phyloP scores from a whole-genome alignment of 1,140 invertebrate species.

The Manduca sexta region DNA sequence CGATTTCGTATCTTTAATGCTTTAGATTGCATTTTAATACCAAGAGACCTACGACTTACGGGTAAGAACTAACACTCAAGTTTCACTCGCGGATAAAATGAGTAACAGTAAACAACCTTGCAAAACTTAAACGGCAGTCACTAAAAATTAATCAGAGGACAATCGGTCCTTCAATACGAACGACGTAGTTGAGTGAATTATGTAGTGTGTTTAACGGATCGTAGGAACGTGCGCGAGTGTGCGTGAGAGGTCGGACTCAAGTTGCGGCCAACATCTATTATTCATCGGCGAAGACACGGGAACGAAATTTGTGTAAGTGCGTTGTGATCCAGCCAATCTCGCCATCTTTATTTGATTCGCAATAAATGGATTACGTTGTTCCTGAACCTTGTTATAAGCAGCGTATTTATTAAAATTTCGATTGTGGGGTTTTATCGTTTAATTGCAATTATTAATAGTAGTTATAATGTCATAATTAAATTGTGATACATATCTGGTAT shows the following conservation, averaged over 20 bases:
- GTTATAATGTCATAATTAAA: too few relatives aligned
- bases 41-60: too few relatives aligned
- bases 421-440: too few relatives aligned
- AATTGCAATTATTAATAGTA: too few relatives aligned
- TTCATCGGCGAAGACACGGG: constrained; percentile 62
- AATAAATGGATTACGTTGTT: constrained; percentile 65
- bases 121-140: background rate
- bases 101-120: too few relatives aligned
- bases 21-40: too few relatives aligned
- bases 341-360: constrained; percentile 63
- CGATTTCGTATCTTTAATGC: too few relatives aligned
- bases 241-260: constrained; percentile 27
- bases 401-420: constrained; percentile 36
- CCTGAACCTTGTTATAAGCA: constrained; percentile 49
- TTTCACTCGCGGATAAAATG: too few relatives aligned
- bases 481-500: too few relatives aligned
- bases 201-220: constrained; percentile 14
- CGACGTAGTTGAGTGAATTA: constrained; percentile 8
- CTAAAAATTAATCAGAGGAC: constrained; percentile 17
- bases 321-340: constrained; percentile 65
- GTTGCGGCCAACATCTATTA: constrained; percentile 54
- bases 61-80: too few relatives aligned
- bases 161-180: constrained; percentile 7
- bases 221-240: constrained; percentile 10
- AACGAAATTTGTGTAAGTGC: constrained; percentile 69